phyloP scores from a whole-genome alignment of 1,140 invertebrate genomes.

The Drosophila lacteicornis region DNA sequence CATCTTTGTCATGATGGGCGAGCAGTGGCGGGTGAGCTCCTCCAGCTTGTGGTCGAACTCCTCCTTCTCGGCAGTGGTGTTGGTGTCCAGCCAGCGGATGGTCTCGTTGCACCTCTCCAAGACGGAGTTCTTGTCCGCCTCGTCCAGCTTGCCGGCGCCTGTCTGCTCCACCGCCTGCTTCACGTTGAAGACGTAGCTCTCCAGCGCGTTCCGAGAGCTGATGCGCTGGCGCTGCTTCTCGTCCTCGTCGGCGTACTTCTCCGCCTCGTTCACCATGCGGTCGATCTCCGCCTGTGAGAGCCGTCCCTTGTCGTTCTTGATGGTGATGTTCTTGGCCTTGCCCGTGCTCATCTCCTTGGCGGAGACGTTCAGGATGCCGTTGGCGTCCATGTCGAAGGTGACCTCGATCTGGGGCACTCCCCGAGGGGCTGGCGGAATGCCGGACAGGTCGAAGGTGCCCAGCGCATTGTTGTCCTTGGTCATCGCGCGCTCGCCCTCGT shows the following conservation, averaged over 20 bases:
- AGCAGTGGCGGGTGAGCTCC: slow-evolving; percentile 86
- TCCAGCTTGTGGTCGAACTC: slow-evolving; percentile 88
- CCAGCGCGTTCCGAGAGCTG: slow-evolving; percentile 87
- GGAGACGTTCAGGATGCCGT: slow-evolving; percentile 88
- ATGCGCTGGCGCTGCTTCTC: slow-evolving; percentile 90
- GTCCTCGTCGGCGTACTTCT: slow-evolving; percentile 86
- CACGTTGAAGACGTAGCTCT: slow-evolving; percentile 91
- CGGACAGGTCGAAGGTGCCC: slow-evolving; percentile 91
- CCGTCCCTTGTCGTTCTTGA: slow-evolving; percentile 94
- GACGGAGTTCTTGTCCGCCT: slow-evolving; percentile 87
- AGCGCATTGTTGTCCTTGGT: slow-evolving; percentile 91
- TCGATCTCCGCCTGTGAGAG: slow-evolving; percentile 93
- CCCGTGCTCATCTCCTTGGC: slow-evolving; percentile 87
- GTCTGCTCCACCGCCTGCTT: slow-evolving; percentile 87
- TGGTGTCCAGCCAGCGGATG: slow-evolving; percentile 87
- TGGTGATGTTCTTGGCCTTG: slow-evolving; percentile 90
- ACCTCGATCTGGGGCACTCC: slow-evolving; percentile 92
- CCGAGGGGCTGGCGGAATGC: slow-evolving; percentile 92
- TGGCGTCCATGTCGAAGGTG: slow-evolving; percentile 88
- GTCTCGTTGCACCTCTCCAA: slow-evolving; percentile 86
- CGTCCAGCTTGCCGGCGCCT: slow-evolving; percentile 85
- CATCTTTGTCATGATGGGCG: slow-evolving; percentile 87
- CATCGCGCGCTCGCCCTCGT: slow-evolving; percentile 86
- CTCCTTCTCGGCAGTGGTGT: slow-evolving; percentile 86
- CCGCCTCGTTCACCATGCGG: slow-evolving; percentile 75